Conservation (phyloP, 2,113 vertebrate genomes). For the Theristicus caerulescens region DNA sequence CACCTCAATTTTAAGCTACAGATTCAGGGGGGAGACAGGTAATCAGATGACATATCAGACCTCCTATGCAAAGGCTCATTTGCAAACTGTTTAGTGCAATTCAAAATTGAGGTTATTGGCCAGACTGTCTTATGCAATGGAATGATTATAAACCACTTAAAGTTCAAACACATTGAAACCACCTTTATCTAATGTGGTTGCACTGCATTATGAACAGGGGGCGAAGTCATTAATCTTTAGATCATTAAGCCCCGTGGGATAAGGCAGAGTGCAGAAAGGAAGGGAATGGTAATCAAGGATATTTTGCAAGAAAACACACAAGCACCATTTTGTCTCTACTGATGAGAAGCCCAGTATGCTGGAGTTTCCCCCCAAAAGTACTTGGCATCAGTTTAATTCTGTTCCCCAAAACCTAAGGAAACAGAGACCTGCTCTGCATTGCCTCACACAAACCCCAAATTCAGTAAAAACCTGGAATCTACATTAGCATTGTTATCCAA, state of each 20-base stretch:
- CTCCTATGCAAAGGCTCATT: neutral
- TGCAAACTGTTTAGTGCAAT: neutral
- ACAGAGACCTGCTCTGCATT: neutral
- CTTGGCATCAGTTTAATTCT: neutral
- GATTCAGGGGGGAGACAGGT: neutral
- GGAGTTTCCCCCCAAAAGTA: neutral
- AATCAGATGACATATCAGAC: neutral
- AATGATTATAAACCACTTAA: neutral
- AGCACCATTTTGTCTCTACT: neutral
- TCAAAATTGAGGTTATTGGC: neutral
- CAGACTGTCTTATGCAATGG: neutral
- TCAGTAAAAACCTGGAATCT: neutral
- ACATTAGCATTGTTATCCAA: neutral
- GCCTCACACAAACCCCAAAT: neutral
- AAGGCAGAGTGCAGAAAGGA: neutral
- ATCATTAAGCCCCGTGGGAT: neutral
- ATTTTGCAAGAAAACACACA: neutral
- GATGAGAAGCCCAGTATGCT: neutral
- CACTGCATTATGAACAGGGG: neutral
- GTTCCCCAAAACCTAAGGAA: neutral
- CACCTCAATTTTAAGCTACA: neutral
- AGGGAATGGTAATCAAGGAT: neutral
- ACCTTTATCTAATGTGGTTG: neutral
- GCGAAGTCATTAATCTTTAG: neutral
- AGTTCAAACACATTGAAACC: neutral